These are phyloP conservation scores for Diorhabda sublineata DNA, from an alignment of 1,140 invertebrate genomes.

Conservation along the genomic window DNA sequence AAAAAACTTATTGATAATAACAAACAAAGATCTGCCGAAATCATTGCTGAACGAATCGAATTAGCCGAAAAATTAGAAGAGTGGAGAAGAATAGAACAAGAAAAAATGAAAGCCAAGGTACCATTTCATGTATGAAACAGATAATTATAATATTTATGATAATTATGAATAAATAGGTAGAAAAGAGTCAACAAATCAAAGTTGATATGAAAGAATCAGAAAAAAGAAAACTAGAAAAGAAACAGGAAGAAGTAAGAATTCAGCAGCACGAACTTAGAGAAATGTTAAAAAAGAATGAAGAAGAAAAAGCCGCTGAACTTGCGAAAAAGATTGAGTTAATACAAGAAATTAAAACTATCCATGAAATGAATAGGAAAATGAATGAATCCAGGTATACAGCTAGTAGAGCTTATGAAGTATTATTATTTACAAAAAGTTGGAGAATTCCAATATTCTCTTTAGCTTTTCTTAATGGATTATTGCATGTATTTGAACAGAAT, in stretches of 20 bases:
- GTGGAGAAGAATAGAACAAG: conserved; percentile 49
- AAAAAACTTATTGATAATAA: conserved; percentile 48
- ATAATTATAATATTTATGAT: too few relatives aligned
- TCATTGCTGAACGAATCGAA: conserved; percentile 49
- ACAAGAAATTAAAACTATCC: conserved; percentile 51
- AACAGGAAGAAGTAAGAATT: conserved; percentile 47
- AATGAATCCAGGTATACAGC: not conserved
- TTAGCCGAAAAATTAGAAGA: conserved; percentile 50
- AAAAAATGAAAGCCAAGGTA: conserved; percentile 48
- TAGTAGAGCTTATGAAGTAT: too few relatives aligned
- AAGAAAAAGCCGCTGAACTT: conserved; percentile 50
- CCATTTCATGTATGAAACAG: too few relatives aligned
- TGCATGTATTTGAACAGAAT: too few relatives aligned
- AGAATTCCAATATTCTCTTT: too few relatives aligned
- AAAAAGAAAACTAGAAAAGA: conserved; percentile 45
- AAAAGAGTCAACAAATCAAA: conserved; percentile 50
- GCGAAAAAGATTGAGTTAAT: conserved; percentile 51
- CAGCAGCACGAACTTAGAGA: conserved; percentile 49
- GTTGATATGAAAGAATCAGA: conserved; percentile 49
- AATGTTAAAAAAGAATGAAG: conserved; percentile 44
- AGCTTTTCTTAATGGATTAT: too few relatives aligned
- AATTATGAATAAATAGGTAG: conserved; percentile 19
- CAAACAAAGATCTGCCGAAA: conserved; percentile 50
- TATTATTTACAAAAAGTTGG: too few relatives aligned
- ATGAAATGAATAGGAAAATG: conserved; percentile 3